These are phyloP conservation scores for Neolamprologus brichardi DNA, from an alignment of 2,113 vertebrate genomes.

Conservation along the genomic window DNA sequence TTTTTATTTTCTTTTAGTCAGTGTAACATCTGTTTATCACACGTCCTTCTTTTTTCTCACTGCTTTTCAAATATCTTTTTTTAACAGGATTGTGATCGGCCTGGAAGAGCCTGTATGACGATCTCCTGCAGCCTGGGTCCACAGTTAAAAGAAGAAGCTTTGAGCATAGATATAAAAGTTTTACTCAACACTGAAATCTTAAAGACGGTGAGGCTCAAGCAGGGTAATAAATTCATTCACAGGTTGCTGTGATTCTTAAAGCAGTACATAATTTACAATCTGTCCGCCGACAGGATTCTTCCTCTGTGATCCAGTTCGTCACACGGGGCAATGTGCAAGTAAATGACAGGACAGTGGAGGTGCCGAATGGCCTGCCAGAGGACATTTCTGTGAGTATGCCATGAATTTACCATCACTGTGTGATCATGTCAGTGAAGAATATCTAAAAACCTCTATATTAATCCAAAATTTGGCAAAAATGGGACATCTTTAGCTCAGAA, in stretches of 20 bases:
- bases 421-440: background rate
- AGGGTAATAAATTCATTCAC: background rate
- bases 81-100: conserved; percentile 87
- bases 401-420: background rate
- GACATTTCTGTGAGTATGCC: conserved; percentile 82
- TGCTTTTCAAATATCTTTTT: background rate
- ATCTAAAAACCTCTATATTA: background rate
- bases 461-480: background rate
- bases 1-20: background rate
- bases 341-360: conserved; percentile 79
- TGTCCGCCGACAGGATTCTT: conserved; percentile 80
- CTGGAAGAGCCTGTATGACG: conserved; percentile 80
- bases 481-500: background rate
- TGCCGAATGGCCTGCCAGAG: conserved; percentile 79
- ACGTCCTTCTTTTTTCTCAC: background rate
- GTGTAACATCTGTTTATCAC: conserved; percentile 36
- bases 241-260: background rate
- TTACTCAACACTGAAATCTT: conserved; percentile 95
- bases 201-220: conserved; percentile 76
- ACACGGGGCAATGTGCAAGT: conserved; percentile 78
- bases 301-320: conserved; percentile 95
- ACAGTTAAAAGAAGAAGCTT: conserved; percentile 84
- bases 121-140: conserved; percentile 83
- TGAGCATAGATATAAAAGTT: conserved; percentile 81
- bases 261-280: background rate